These are phyloP conservation scores for Lateolabrax maculatus DNA, from an alignment of 2,797 vertebrate species.

Conservation along the genomic window DNA sequence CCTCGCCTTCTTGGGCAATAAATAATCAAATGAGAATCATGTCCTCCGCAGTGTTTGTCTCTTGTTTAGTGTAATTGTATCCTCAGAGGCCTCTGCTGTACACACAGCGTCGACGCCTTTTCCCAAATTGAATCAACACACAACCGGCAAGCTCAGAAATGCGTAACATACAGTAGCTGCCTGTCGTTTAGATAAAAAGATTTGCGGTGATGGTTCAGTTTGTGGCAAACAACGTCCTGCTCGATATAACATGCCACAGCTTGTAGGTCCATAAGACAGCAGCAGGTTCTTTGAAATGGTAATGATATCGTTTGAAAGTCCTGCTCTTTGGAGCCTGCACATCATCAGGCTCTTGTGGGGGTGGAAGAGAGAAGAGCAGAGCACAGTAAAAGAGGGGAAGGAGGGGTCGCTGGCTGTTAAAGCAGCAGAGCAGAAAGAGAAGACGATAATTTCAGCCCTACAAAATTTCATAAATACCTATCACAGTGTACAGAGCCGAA, in stretches of 20 bases:
- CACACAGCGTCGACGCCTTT: conserved; percentile 22
- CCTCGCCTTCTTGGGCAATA: conserved; percentile 9
- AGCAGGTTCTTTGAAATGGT: conserved; percentile 79
- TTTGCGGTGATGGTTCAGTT: conserved; percentile 42
- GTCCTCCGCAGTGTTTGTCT: conserved; percentile 34
- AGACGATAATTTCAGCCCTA: conserved; percentile 42
- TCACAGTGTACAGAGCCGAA: too few species aligned
- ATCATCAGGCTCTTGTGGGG: conserved; percentile 73
- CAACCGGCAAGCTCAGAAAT: background rate
- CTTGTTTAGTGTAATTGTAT: conserved; percentile 32
- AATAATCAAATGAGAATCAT: conserved; percentile 56
- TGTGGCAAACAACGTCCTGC: conserved; percentile 41
- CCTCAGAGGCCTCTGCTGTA: conserved; percentile 38
- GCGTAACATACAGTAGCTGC: background rate
- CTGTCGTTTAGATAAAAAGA: conserved; percentile 39
- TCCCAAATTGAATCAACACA: conserved; percentile 50
- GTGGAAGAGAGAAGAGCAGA: conserved; percentile 40
- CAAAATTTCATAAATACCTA: too few species aligned
- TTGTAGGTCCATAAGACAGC: conserved; percentile 54
- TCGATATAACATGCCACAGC: conserved; percentile 54
- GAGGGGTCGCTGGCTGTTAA: conserved; percentile 50
- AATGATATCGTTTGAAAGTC: conserved; percentile 77
- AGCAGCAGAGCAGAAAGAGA: conserved; percentile 69
- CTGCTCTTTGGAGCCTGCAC: conserved; percentile 73
- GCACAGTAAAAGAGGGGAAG: background rate